phyloP scores from a whole-genome alignment of 2,888 invertebrate genomes.

The Acanthosoma haemorrhoidale region DNA sequence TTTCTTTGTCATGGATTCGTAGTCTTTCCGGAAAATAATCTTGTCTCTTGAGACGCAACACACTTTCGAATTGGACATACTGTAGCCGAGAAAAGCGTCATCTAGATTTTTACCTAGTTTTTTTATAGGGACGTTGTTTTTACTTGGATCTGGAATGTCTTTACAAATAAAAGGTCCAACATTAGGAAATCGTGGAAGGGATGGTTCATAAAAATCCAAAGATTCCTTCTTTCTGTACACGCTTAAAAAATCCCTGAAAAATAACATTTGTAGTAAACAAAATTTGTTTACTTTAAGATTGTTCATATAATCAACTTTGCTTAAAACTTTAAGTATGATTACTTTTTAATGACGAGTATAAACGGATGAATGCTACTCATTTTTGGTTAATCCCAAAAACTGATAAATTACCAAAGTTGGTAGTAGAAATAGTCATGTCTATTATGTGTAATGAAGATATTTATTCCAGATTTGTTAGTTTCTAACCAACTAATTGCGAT shows the following conservation, averaged over 20 bases:
- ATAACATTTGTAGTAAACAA: too few relatives aligned
- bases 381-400: too few relatives aligned
- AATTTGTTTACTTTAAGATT: too few relatives aligned
- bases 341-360: too few relatives aligned
- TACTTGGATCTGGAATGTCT: neutral
- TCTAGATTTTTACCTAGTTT: conserved; percentile 4
- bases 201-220: neutral
- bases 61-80: conserved; percentile 6
- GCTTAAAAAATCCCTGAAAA: conserved; percentile 1
- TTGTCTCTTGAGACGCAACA: neutral
- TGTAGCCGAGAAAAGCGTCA: neutral
- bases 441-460: too few relatives aligned
- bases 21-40: neutral
- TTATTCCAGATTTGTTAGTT: too few relatives aligned
- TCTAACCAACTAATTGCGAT: too few relatives aligned
- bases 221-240: neutral
- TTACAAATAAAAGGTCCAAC: neutral
- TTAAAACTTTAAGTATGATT: too few relatives aligned
- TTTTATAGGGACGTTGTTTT: neutral
- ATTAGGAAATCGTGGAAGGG: neutral
- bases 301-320: too few relatives aligned
- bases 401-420: too few relatives aligned
- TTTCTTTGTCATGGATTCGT: neutral
- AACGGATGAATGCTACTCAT: too few relatives aligned
- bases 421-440: too few relatives aligned